Conservation (phyloP, 2,888 invertebrate genomes). For the Andrena bucephala region DNA sequence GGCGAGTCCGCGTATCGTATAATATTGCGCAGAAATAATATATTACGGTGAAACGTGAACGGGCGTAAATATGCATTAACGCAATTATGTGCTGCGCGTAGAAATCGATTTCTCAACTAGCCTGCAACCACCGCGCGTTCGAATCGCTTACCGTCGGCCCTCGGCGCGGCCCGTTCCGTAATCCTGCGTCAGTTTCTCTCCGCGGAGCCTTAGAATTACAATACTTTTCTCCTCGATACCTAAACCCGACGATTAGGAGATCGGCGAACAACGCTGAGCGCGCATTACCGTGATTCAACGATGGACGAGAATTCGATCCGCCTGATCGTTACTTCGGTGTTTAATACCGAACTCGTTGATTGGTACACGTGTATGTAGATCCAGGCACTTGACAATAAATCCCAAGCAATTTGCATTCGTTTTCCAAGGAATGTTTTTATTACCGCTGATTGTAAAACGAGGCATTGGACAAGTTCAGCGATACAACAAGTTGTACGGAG, state of each 20-base stretch:
- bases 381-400: no score
- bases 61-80: slow-evolving; percentile 71
- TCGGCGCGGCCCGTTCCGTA: slow-evolving; percentile 22
- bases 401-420: no score
- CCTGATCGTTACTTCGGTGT: background rate
- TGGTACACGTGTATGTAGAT: no score
- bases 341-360: no score
- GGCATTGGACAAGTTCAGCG: no score
- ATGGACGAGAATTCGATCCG: background rate
- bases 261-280: background rate
- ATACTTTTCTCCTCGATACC: background rate
- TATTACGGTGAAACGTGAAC: slow-evolving; percentile 70
- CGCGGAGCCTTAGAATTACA: background rate
- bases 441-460: no score
- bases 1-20: slow-evolving; percentile 29
- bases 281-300: background rate
- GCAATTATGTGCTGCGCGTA: slow-evolving; percentile 54
- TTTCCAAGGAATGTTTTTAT: no score
- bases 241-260: slow-evolving; percentile 6
- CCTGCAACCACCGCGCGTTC: slow-evolving; percentile 26
- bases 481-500: background rate
- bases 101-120: slow-evolving; percentile 51
- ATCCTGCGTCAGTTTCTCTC: background rate
- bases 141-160: slow-evolving; percentile 39
- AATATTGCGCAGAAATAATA: slow-evolving; percentile 74